Percentiles rank a stretch among this genome's conserved stretches.
Evolutionary conservation across 2,113 vertebrate genomes (phyloP).

Genomic region (Hyla sarda): DNA sequence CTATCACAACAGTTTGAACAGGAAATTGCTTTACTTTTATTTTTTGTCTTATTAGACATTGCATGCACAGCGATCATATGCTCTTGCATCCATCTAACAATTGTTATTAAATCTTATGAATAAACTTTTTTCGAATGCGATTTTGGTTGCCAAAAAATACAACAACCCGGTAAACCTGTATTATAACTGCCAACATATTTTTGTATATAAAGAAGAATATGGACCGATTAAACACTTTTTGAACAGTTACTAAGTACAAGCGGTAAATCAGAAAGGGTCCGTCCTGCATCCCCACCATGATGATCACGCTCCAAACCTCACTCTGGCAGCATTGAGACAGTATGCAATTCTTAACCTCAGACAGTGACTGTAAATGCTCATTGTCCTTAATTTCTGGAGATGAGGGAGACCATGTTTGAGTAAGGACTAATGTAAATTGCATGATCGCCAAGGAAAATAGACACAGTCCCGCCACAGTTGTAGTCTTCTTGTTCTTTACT

Average conservation of each 20-base stretch:
- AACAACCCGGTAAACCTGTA: constrained; percentile 75
- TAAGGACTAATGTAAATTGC: constrained; percentile 78
- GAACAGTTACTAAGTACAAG: constrained; percentile 73
- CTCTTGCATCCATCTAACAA: too few relatives aligned
- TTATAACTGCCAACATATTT: constrained; percentile 75
- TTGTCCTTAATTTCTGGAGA: background rate
- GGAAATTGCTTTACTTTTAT: too few relatives aligned
- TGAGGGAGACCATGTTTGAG: constrained; percentile 65
- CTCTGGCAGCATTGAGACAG: constrained; percentile 66
- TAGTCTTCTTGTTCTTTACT: constrained; percentile 67
- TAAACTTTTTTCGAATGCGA: background rate
- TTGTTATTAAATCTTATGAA: too few relatives aligned
- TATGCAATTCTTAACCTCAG: background rate
- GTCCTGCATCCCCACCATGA: constrained; percentile 75
- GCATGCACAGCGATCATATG: too few relatives aligned
- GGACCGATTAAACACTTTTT: constrained; percentile 73
- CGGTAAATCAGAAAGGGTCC: constrained; percentile 76
- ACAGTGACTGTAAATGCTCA: too few relatives aligned
- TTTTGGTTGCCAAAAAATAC: constrained; percentile 60
- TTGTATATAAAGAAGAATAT: constrained; percentile 80
- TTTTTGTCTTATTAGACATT: too few relatives aligned
- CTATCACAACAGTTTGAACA: too few relatives aligned
- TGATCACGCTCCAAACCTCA: constrained; percentile 75
- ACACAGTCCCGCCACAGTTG: constrained; percentile 70
- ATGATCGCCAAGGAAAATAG: constrained; percentile 78